A percentile compares a stretch with the other conserved stretches of the same genome.
Conservation (phyloP, 1,140 invertebrate species). For the Habropoda laboriosa region DNA sequence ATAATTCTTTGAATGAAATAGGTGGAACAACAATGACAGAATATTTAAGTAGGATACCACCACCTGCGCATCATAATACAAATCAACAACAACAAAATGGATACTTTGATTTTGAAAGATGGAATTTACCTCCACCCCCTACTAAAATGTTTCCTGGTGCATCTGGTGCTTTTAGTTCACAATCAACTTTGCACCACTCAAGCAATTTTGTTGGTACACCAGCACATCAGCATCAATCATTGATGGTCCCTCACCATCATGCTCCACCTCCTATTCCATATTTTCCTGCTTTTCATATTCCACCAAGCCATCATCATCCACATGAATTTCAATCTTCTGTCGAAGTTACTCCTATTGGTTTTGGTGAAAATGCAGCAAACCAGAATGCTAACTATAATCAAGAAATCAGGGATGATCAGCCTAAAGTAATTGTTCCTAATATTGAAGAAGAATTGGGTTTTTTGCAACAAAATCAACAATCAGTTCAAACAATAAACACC, state of each 20-base stretch:
- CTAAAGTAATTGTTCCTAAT: constrained; percentile 92
- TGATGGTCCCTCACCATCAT: constrained; percentile 85
- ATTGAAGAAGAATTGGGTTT: constrained; percentile 92
- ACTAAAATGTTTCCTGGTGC: constrained; percentile 85
- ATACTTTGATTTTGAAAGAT: constrained; percentile 88
- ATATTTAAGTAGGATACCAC: constrained; percentile 85
- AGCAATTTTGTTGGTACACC: constrained; percentile 80
- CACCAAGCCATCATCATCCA: constrained; percentile 77
- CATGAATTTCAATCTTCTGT: constrained; percentile 86
- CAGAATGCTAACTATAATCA: constrained; percentile 65
- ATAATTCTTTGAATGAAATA: constrained; percentile 81
- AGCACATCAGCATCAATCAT: constrained; percentile 84
- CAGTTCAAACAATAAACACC: constrained; percentile 52
- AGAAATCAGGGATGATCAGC: constrained; percentile 84
- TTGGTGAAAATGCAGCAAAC: constrained; percentile 64
- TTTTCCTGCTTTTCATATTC: constrained; percentile 86
- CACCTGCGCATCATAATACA: constrained; percentile 86
- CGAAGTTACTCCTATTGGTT: constrained; percentile 84
- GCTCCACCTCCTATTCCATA: constrained; percentile 84
- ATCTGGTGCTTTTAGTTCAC: constrained; percentile 82
- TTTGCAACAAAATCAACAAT: constrained; percentile 79
- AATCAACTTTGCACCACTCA: constrained; percentile 82
- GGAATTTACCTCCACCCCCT: constrained; percentile 86
- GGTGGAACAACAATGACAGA: constrained; percentile 82
- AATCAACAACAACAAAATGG: constrained; percentile 84